Percentiles rank a stretch among this genome's conserved stretches.
These are phyloP conservation scores for Aphidius ervi DNA, from an alignment of 1,140 invertebrate genomes.

Conservation along the genomic window DNA sequence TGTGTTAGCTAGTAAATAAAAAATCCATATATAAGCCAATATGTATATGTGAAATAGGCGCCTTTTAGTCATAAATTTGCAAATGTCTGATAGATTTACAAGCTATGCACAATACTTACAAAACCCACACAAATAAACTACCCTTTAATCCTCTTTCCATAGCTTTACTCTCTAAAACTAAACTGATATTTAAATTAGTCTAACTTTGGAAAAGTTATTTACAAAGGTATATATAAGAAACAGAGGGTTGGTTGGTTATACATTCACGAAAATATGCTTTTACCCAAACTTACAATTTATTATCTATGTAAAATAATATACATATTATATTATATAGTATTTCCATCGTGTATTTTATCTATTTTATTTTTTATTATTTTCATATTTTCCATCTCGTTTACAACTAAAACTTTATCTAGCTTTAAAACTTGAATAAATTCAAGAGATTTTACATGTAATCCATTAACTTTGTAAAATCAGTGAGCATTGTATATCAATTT, in stretches of 20 bases:
- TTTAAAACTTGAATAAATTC: not conserved
- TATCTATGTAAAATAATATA: too few relatives aligned
- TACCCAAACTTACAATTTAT: conserved; percentile 13
- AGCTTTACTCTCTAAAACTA: conserved; percentile 24
- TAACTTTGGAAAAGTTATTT: conserved; percentile 37
- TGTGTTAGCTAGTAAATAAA: conserved; percentile 51
- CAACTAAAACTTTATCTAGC: not conserved
- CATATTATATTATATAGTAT: not conserved
- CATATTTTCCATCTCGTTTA: not conserved
- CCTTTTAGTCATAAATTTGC: conserved; percentile 50
- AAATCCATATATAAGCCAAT: conserved; percentile 40
- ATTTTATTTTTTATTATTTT: conserved; percentile 1
- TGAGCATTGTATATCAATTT: not conserved
- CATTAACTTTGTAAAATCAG: conserved; percentile 13
- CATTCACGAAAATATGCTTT: conserved; percentile 24
- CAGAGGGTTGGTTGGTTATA: not conserved
- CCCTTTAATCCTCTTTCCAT: conserved; percentile 16
- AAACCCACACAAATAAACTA: conserved; percentile 20
- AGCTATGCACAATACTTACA: conserved; percentile 27
- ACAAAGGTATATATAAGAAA: conserved; percentile 26
- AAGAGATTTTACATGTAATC: conserved; percentile 2
- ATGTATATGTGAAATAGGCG: conserved; percentile 13
- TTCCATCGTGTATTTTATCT: conserved; percentile 17
- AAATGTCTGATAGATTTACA: conserved; percentile 53
- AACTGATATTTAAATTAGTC: conserved; percentile 56